These are phyloP conservation scores for Dendronephthya gigantea DNA, from an alignment of 64 coral and sea anemone genomes.

Conservation along the genomic window DNA sequence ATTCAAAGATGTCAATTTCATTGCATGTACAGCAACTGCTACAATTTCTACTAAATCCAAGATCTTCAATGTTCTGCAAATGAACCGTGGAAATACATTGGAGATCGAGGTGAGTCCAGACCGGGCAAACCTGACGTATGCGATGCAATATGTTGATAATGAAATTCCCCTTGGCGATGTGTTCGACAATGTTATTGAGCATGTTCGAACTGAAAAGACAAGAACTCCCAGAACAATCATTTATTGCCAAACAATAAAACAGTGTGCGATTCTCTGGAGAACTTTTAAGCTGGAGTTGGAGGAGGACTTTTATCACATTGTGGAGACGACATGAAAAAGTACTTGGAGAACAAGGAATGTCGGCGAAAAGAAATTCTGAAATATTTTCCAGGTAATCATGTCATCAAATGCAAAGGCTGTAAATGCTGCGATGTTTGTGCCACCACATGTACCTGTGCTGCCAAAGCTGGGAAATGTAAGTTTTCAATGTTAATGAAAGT, in stretches of 20 bases:
- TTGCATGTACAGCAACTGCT: not conserved
- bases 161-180: not conserved
- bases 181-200: not conserved
- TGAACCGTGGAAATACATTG: not conserved
- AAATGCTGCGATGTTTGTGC: slow-evolving; percentile 13
- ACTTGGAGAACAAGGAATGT: not conserved
- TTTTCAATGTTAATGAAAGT: not conserved
- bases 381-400: not conserved
- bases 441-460: not conserved
- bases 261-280: not conserved
- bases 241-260: not conserved
- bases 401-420: not conserved
- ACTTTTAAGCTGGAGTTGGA: not conserved
- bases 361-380: not conserved
- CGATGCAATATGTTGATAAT: not conserved
- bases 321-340: not conserved
- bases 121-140: not conserved
- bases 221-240: not conserved
- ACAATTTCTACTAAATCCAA: not conserved
- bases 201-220: not conserved
- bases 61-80: not conserved
- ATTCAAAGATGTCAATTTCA: not conserved
- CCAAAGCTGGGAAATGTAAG: not conserved
- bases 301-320: not conserved
- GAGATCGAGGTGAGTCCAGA: not conserved